Evolutionary conservation across 2,797 vertebrate species (phyloP).

Genomic region (Phalanger gymnotis): DNA sequence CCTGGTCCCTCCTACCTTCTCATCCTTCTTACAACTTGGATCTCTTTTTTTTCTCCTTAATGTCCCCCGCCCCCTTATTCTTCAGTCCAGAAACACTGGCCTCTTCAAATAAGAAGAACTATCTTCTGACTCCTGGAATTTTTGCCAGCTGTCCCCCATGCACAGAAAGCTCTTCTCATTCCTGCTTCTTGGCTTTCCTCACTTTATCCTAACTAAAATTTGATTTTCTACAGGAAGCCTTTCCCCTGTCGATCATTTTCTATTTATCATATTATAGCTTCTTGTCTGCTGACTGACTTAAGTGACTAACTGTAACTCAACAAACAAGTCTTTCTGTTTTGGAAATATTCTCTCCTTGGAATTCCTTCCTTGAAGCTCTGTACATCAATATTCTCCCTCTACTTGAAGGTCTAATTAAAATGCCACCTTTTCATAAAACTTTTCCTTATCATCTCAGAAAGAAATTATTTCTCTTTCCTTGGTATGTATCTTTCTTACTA

Average conservation of each 20-base stretch:
- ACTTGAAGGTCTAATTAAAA: neutral
- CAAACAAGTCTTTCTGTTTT: neutral
- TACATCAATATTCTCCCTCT: neutral
- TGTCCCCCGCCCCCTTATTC: neutral
- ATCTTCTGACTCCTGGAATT: neutral
- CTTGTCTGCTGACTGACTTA: neutral
- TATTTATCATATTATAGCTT: neutral
- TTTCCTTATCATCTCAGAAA: neutral
- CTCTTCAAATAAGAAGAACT: neutral
- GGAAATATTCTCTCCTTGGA: neutral
- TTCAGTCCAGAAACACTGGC: neutral
- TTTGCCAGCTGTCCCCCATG: neutral
- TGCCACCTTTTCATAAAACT: neutral
- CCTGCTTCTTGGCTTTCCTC: neutral
- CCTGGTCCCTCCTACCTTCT: neutral
- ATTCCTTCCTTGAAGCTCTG: neutral
- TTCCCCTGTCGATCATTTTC: neutral
- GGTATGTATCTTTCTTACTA: neutral
- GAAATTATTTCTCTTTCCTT: neutral
- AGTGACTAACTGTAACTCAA: neutral
- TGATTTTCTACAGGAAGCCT: neutral
- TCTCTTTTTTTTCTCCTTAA: neutral
- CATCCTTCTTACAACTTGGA: neutral
- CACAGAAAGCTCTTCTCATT: neutral
- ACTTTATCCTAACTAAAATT: neutral